Evolutionary conservation across 2,888 invertebrate species (phyloP).

Genomic region (Parelbella ahira): DNA sequence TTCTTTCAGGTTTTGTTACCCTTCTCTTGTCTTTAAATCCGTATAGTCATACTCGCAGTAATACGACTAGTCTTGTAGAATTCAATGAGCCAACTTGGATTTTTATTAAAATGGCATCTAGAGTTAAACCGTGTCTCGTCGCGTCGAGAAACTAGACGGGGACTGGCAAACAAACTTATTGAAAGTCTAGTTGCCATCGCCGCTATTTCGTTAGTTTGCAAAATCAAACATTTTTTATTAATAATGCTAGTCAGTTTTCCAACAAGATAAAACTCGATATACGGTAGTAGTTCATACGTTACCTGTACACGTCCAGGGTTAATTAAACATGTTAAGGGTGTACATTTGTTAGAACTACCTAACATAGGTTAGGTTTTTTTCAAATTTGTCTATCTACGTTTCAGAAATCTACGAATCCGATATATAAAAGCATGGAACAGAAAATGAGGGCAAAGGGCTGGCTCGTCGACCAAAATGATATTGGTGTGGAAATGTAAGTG

Average conservation of each 20-base stretch:
- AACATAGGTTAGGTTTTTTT: too few species aligned
- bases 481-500: conserved; percentile 81
- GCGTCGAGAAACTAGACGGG: conserved; percentile 7
- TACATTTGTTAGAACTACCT: too few species aligned
- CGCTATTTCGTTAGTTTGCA: conserved; percentile 6
- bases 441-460: conserved; percentile 84
- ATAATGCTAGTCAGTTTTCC: too few species aligned
- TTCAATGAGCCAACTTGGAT: conserved; percentile 19
- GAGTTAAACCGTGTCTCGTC: conserved; percentile 19
- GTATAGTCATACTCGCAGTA: conserved; percentile 7
- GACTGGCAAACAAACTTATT: conserved; percentile 19
- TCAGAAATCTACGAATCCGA: conserved; percentile 85
- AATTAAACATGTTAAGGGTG: too few species aligned
- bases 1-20: conserved; percentile 97
- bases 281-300: too few species aligned
- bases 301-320: too few species aligned
- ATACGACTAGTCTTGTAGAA: conserved; percentile 14
- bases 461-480: conserved; percentile 78
- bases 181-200: conserved; percentile 5
- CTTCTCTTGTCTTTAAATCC: conserved; percentile 9
- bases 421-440: conserved; percentile 87
- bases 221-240: too few species aligned
- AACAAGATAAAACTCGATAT: too few species aligned
- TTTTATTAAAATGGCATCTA: conserved; percentile 18
- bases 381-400: too few species aligned